Conservation (phyloP, 1,140 invertebrate genomes). For the Homalodisca vitripennis region DNA sequence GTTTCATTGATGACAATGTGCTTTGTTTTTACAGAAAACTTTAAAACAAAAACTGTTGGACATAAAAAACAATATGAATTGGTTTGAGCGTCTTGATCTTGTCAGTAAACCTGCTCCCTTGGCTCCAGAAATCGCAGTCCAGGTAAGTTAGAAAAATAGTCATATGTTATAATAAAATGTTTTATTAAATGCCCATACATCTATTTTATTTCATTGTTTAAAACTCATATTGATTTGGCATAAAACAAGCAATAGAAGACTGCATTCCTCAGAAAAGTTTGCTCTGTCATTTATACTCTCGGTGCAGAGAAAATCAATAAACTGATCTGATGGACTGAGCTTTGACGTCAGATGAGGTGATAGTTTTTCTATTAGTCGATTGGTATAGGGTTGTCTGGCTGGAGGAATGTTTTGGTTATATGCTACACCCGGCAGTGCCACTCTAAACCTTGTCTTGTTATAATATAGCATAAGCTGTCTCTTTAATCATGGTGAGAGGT, state of each 20-base stretch:
- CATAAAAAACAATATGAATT: conserved; percentile 71
- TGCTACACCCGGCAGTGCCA: no score
- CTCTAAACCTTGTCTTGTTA: no score
- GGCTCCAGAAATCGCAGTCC: conserved; percentile 75
- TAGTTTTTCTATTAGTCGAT: no score
- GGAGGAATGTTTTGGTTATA: no score
- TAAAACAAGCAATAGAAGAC: background rate
- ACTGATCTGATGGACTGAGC: background rate
- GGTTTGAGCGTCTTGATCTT: conserved; percentile 84
- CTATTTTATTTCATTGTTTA: conserved; percentile 24
- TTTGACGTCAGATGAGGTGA: background rate
- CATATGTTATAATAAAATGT: background rate
- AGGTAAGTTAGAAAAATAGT: conserved; percentile 51
- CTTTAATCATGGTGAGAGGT: no score
- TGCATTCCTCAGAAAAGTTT: background rate
- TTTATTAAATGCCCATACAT: background rate
- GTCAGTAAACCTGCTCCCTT: conserved; percentile 71
- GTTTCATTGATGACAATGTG: background rate
- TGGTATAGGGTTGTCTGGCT: no score
- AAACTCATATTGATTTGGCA: background rate
- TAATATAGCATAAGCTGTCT: no score
- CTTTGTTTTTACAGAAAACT: conserved; percentile 52
- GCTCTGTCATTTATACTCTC: no score
- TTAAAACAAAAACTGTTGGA: conserved; percentile 70
- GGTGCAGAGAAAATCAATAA: no score